Percentiles rank a stretch among this genome's conserved stretches.
These are phyloP conservation scores for Barnardius zonarius DNA, from an alignment of 2,113 vertebrate species.

Conservation along the genomic window DNA sequence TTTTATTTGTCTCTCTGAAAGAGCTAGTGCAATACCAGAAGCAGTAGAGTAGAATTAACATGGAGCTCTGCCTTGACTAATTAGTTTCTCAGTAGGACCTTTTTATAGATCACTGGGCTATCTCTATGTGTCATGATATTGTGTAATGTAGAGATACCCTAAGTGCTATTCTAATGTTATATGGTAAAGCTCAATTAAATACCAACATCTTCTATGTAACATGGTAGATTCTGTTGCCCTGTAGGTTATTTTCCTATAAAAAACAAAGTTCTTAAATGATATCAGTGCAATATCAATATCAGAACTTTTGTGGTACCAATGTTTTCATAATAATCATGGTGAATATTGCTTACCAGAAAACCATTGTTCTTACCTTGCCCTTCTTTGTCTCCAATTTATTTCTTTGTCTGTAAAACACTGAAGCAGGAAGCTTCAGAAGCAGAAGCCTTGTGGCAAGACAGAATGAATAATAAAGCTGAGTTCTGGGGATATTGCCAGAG, in stretches of 20 bases:
- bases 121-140: not conserved
- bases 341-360: not conserved
- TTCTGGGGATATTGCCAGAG: conserved; percentile 53
- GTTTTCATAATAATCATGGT: not conserved
- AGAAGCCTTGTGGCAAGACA: conserved; percentile 29
- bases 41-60: conserved; percentile 5
- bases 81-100: conserved; percentile 6
- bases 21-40: not conserved
- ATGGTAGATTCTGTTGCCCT: not conserved
- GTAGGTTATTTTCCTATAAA: not conserved
- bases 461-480: conserved; percentile 35
- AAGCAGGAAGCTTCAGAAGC: conserved; percentile 3
- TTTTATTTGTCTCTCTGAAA: conserved; percentile 32
- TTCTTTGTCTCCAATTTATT: not conserved
- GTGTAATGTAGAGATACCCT: not conserved
- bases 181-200: not conserved
- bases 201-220: not conserved
- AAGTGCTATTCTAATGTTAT: not conserved
- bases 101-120: conserved; percentile 22
- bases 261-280: not conserved
- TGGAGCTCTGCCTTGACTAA: conserved; percentile 21
- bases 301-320: not conserved
- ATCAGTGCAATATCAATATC: not conserved
- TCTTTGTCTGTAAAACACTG: conserved; percentile 23
- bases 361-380: not conserved